A percentile compares a stretch with the other conserved stretches of the same genome.
Evolutionary conservation across 2,113 vertebrate species (phyloP).

Genomic region (Orycteropus afer): DNA sequence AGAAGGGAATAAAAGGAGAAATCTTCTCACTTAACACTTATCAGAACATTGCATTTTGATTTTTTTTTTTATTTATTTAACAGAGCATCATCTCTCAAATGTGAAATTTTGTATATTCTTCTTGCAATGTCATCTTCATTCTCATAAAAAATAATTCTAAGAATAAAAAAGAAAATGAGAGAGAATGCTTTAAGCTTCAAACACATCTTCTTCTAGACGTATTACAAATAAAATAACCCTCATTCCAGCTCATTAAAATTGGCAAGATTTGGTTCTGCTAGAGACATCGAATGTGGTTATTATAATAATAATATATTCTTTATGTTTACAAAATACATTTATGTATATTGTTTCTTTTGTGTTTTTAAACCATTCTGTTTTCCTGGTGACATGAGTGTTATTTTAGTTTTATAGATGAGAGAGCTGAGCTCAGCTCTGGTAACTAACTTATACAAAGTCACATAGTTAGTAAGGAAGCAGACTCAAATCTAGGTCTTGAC

Average conservation of each 20-base stretch:
- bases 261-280: neutral
- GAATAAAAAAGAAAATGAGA: neutral
- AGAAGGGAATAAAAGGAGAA: neutral
- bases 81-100: conserved; percentile 26
- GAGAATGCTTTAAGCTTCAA: neutral
- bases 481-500: neutral
- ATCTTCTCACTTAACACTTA: neutral
- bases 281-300: neutral
- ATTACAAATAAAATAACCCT: neutral
- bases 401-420: neutral
- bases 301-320: neutral
- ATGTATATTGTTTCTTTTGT: neutral
- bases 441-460: neutral
- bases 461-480: neutral
- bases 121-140: conserved; percentile 9
- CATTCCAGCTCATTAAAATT: neutral
- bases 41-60: conserved; percentile 5
- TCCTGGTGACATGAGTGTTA: neutral
- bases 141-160: neutral
- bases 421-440: neutral
- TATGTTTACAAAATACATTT: neutral
- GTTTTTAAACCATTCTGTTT: neutral
- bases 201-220: neutral
- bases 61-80: conserved; percentile 27
- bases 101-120: neutral